Conservation (phyloP, 2,113 vertebrate genomes). For the Phyllostomus discolor region DNA sequence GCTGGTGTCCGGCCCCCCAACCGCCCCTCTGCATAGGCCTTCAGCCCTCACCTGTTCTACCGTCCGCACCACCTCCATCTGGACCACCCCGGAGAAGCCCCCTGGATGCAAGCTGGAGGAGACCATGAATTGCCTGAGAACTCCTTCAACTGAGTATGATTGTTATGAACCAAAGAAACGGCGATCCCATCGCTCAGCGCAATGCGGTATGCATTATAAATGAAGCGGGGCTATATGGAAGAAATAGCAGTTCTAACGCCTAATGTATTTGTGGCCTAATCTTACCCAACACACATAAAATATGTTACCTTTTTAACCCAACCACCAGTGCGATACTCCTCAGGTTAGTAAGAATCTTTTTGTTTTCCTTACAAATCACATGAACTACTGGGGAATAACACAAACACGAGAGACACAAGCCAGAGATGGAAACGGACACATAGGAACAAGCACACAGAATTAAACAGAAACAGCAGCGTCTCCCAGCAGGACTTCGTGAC, state of each 20-base stretch:
- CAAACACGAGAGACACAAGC: background rate
- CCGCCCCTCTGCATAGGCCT: background rate
- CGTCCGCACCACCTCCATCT: background rate
- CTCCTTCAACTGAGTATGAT: background rate
- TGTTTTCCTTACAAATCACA: background rate
- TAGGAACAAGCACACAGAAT: background rate
- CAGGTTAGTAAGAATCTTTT: background rate
- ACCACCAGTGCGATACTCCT: too few relatives aligned
- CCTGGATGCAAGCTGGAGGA: background rate
- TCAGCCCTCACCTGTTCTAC: too few relatives aligned
- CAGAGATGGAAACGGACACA: fast-evolving
- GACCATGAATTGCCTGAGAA: background rate
- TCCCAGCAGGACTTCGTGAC: background rate
- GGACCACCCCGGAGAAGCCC: background rate
- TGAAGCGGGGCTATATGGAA: background rate
- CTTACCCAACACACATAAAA: background rate
- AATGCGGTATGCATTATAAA: background rate
- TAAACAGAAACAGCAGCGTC: background rate
- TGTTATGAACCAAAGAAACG: background rate
- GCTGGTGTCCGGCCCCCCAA: background rate
- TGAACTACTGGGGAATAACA: too few relatives aligned
- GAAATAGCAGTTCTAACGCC: background rate
- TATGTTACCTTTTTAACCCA: background rate
- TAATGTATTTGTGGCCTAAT: background rate
- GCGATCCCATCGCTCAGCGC: background rate